Evolutionary conservation across 2,113 vertebrate genomes (phyloP).

Genomic region (Ellobius talpinus): DNA sequence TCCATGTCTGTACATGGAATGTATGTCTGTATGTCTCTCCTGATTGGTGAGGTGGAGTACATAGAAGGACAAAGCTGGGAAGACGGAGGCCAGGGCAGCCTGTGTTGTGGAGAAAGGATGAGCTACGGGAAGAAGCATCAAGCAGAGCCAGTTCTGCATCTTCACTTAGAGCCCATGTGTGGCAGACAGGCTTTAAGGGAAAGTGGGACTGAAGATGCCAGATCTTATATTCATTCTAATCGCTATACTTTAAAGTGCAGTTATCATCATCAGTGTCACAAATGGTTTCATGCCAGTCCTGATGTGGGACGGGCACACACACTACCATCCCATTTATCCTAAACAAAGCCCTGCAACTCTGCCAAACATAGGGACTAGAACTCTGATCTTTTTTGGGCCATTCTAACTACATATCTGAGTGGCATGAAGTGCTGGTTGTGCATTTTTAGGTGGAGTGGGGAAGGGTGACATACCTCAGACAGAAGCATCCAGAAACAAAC

Average conservation of each 20-base stretch:
- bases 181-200: not conserved
- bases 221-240: not conserved
- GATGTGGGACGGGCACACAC: too few relatives aligned
- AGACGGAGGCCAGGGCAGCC: not conserved
- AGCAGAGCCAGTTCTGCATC: accelerated
- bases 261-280: too few relatives aligned
- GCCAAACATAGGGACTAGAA: not conserved
- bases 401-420: not conserved
- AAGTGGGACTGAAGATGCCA: not conserved
- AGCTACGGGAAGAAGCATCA: accelerated
- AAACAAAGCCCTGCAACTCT: not conserved
- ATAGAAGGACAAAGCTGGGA: not conserved
- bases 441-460: not conserved
- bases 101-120: accelerated
- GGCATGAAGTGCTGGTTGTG: not conserved
- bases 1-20: not conserved
- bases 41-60: accelerated
- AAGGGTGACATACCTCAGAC: not conserved
- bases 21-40: not conserved
- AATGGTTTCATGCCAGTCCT: not conserved
- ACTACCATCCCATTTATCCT: not conserved
- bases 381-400: not conserved
- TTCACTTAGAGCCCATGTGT: not conserved
- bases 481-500: not conserved
- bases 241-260: too few relatives aligned